A percentile compares a stretch with the other conserved stretches of the same genome.
Conservation (phyloP, 1,140 invertebrate species). For the Trichomalopsis sarcophagae region DNA sequence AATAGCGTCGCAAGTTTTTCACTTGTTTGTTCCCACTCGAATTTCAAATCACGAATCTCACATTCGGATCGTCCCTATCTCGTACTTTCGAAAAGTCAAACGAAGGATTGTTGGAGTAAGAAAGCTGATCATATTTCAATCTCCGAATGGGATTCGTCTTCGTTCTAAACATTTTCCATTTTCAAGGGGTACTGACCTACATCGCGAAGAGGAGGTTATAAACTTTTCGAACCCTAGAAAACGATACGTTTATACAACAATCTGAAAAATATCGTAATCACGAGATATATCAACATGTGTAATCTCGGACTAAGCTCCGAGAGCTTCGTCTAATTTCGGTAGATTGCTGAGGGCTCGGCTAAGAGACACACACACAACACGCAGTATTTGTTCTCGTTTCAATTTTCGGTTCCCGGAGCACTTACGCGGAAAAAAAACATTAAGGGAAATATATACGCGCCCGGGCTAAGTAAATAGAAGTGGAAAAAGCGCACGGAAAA, state of each 20-base stretch:
- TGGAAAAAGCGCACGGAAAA: neutral
- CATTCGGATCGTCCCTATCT: too few species aligned
- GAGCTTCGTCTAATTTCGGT: neutral
- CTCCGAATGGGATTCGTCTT: neutral
- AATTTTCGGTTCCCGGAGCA: neutral
- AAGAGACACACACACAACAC: neutral
- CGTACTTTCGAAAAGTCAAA: neutral
- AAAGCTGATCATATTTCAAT: neutral
- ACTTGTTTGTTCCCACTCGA: neutral
- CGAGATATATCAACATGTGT: neutral
- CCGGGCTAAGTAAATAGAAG: neutral
- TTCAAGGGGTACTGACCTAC: neutral
- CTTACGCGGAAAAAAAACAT: neutral
- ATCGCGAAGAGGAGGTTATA: too few species aligned
- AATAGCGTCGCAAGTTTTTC: neutral
- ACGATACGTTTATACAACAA: neutral
- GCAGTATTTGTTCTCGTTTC: conserved; percentile 2
- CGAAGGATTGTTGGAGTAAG: neutral
- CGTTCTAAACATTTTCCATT: neutral
- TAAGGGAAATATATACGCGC: neutral
- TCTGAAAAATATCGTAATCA: neutral
- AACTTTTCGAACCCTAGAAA: neutral
- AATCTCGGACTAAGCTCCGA: neutral
- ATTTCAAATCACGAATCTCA: neutral
- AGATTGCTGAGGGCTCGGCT: neutral